These are phyloP conservation scores for Anguilla obscura DNA, from an alignment of 2,797 vertebrate genomes.

Conservation along the genomic window DNA sequence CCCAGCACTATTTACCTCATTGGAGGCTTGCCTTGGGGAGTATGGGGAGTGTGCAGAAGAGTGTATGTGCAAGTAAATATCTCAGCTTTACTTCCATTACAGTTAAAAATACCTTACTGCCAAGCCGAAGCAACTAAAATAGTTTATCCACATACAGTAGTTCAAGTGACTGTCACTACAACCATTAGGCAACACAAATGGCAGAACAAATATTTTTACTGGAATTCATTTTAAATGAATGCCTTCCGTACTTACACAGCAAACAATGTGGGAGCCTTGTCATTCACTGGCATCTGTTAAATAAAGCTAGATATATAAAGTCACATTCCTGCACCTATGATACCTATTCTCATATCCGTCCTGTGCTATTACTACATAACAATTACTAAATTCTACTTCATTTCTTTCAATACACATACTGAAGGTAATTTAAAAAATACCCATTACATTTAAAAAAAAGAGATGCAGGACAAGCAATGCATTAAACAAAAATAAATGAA, in stretches of 20 bases:
- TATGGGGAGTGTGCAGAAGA: not conserved
- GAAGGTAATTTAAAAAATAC: not conserved
- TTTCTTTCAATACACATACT: not conserved
- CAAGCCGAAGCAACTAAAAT: not conserved
- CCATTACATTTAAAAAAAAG: not conserved
- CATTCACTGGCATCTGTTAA: not conserved
- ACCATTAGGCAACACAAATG: not conserved
- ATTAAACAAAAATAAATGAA: no score
- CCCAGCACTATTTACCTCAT: not conserved
- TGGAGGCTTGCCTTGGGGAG: not conserved
- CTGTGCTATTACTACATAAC: not conserved
- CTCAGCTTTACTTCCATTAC: not conserved
- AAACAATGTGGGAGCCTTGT: not conserved
- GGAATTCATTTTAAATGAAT: not conserved
- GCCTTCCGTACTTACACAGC: not conserved
- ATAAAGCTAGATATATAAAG: not conserved
- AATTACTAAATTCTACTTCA: not conserved
- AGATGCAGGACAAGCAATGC: not conserved
- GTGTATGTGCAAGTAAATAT: not conserved
- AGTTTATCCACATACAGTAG: not conserved
- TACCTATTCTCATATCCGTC: not conserved
- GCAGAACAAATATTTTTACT: not conserved
- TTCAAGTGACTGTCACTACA: not conserved
- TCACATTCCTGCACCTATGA: not conserved
- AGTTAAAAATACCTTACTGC: not conserved